These are phyloP conservation scores for Coccyzus lansbergi DNA, from an alignment of 2,797 vertebrate genomes.

Conservation along the genomic window DNA sequence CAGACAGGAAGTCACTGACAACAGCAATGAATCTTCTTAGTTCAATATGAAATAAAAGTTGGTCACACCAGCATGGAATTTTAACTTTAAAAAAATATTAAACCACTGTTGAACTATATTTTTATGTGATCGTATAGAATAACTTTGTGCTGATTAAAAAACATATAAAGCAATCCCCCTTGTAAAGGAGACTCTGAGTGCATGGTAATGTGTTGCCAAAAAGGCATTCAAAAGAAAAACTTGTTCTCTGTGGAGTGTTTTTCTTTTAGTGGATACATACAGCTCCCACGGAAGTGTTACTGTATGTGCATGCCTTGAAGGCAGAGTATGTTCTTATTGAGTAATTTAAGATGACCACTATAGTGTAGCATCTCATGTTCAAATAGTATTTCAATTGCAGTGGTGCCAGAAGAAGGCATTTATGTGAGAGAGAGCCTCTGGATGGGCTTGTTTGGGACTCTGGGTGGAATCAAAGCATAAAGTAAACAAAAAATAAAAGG, in stretches of 20 bases:
- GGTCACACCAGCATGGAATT: neutral
- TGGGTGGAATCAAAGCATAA: slow-evolving; percentile 56
- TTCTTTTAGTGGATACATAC: neutral
- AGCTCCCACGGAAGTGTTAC: neutral
- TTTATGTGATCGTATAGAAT: neutral
- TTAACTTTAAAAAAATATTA: neutral
- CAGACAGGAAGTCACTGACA: neutral
- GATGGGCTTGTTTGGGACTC: slow-evolving; percentile 39
- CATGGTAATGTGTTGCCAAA: neutral
- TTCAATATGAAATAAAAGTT: neutral
- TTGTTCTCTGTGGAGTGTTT: neutral
- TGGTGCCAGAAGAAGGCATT: slow-evolving; percentile 37
- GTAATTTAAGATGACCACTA: neutral
- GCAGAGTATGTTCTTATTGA: slow-evolving; percentile 20
- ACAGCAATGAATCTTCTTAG: neutral
- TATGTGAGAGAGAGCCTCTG: slow-evolving; percentile 21
- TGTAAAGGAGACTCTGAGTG: neutral
- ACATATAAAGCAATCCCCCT: neutral
- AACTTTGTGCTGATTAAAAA: neutral
- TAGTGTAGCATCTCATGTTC: neutral
- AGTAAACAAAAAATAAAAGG: slow-evolving; percentile 58
- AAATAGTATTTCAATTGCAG: slow-evolving; percentile 22
- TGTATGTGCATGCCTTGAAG: slow-evolving; percentile 30
- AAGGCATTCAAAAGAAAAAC: slow-evolving; percentile 21
- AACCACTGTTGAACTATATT: fast-evolving